phyloP scores from a whole-genome alignment of 2,797 vertebrate genomes.

The Acropternis orthonyx region DNA sequence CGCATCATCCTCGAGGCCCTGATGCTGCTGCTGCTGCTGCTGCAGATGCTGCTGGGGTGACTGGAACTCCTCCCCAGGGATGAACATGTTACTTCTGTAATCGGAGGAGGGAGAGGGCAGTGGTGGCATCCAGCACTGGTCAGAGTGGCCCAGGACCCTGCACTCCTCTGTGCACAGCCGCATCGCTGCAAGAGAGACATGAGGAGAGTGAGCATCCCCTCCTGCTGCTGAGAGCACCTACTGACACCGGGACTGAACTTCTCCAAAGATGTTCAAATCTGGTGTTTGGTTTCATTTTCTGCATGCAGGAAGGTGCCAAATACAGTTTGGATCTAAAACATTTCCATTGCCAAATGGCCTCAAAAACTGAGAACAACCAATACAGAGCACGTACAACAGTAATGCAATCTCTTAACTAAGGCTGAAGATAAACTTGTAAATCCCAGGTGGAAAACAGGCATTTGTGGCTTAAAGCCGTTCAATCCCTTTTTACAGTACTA shows the following conservation, averaged over 20 bases:
- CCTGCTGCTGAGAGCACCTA: accelerated
- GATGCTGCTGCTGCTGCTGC: conserved; percentile 69
- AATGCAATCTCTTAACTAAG: background rate
- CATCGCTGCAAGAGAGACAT: conserved; percentile 81
- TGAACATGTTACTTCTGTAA: conserved; percentile 96
- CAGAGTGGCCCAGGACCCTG: conserved; percentile 93
- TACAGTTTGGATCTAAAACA: background rate
- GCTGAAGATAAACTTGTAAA: background rate
- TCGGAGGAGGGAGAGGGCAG: conserved; percentile 88
- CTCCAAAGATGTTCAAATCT: background rate
- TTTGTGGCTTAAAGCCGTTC: background rate
- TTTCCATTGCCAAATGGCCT: background rate
- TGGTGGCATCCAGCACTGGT: conserved; percentile 99
- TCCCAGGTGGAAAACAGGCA: background rate
- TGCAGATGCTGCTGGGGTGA: conserved; percentile 72
- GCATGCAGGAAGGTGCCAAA: background rate
- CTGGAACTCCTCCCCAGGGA: conserved; percentile 91
- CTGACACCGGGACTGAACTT: background rate
- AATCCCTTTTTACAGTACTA: background rate
- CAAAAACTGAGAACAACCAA: background rate
- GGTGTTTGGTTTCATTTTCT: background rate
- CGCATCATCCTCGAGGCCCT: conserved; percentile 79
- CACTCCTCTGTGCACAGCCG: conserved; percentile 95
- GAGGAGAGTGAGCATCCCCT: background rate
- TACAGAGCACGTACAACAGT: background rate